A percentile compares a stretch with the other conserved stretches of the same genome.
These are phyloP conservation scores for Syngnathus typhle DNA, from an alignment of 2,113 vertebrate species.

Conservation along the genomic window DNA sequence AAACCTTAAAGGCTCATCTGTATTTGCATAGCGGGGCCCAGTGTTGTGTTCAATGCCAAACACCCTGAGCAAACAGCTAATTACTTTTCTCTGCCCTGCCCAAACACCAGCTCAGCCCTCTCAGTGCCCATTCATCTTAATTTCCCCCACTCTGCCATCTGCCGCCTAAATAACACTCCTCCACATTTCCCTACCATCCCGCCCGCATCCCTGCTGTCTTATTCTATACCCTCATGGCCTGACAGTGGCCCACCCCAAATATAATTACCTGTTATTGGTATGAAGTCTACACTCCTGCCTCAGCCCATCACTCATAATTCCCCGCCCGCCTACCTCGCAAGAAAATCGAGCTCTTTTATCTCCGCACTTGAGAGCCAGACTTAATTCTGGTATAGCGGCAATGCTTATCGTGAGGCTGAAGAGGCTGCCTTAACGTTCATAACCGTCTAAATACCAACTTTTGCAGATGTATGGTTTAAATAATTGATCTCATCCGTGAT, in stretches of 20 bases:
- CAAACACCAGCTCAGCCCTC: constrained; percentile 72
- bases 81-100: constrained; percentile 75
- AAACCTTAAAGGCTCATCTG: constrained; percentile 56
- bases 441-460: neutral
- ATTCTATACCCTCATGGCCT: constrained; percentile 57
- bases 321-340: constrained; percentile 19
- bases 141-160: constrained; percentile 70
- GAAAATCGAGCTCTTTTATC: constrained; percentile 38
- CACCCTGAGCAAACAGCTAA: constrained; percentile 76
- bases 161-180: constrained; percentile 73
- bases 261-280: constrained; percentile 72
- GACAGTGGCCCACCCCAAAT: constrained; percentile 58
- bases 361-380: constrained; percentile 41
- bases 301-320: constrained; percentile 21
- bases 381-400: constrained; percentile 40
- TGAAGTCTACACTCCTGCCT: constrained; percentile 40
- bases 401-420: constrained; percentile 42
- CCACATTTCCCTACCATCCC: constrained; percentile 60
- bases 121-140: constrained; percentile 77
- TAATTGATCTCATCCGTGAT: constrained; percentile 65
- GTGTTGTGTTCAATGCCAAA: constrained; percentile 63
- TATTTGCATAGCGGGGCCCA: constrained; percentile 58
- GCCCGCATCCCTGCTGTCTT: constrained; percentile 54
- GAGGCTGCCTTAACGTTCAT: constrained; percentile 43
- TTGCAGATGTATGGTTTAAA: constrained; percentile 50